phyloP scores from a whole-genome alignment of 2,888 invertebrate genomes.

The Diarsia mendica region DNA sequence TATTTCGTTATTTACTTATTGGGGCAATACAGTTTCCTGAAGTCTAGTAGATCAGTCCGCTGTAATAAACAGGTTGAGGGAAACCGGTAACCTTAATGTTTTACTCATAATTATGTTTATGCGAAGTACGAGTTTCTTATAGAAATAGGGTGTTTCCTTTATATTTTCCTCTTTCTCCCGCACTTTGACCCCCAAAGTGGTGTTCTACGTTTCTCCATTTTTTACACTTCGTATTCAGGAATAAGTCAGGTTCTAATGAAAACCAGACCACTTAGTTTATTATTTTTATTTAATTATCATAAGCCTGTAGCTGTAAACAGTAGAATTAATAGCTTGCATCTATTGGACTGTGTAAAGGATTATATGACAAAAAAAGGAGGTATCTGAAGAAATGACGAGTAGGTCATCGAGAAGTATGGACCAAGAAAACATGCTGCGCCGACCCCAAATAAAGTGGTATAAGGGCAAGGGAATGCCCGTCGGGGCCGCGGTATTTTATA shows the following conservation, averaged over 20 bases:
- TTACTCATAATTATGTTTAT: no score
- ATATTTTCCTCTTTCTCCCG: neutral
- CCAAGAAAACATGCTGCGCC: no score
- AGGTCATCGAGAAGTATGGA: no score
- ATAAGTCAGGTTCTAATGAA: neutral
- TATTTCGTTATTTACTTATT: constrained; percentile 18
- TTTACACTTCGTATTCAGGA: neutral
- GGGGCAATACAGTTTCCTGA: neutral
- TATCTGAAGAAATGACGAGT: no score
- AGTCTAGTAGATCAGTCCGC: neutral
- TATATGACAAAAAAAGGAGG: no score
- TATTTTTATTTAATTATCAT: neutral
- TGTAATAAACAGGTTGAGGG: neutral
- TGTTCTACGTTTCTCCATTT: neutral
- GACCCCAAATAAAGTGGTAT: no score
- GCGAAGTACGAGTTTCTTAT: neutral
- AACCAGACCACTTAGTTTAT: neutral
- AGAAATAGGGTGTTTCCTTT: neutral
- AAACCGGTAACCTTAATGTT: neutral
- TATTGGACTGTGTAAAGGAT: neutral
- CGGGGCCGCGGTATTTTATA: no score
- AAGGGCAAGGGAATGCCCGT: no score
- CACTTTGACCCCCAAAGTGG: neutral
- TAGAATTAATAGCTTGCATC: neutral
- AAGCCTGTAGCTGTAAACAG: neutral